Conservation (phyloP, 2,797 vertebrate species). For the Presbytis comata region DNA sequence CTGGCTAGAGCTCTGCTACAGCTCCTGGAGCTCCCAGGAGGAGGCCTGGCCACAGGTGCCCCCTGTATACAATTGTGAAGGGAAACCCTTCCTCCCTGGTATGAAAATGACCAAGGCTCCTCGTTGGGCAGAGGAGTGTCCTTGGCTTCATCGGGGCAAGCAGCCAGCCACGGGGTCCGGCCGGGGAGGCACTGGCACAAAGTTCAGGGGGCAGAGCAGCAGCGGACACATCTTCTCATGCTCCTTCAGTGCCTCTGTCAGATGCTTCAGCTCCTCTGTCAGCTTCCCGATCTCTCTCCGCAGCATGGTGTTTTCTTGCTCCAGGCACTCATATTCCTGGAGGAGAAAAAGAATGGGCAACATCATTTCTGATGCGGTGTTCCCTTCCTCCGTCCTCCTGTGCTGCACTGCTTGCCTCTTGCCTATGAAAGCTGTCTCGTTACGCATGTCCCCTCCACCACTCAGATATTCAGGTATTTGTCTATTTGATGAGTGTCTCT, state of each 20-base stretch:
- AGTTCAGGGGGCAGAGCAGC: slow-evolving; percentile 88
- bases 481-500: not conserved
- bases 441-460: accelerated
- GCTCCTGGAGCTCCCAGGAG: not conserved
- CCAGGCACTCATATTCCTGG: slow-evolving; percentile 92
- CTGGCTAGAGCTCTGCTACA: no score
- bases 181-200: slow-evolving; percentile 84
- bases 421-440: not conserved
- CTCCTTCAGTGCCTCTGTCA: slow-evolving; percentile 89
- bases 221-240: slow-evolving; percentile 93
- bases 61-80: not conserved
- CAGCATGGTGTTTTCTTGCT: slow-evolving; percentile 92
- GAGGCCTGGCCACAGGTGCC: not conserved
- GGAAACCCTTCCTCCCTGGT: not conserved
- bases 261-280: slow-evolving; percentile 91
- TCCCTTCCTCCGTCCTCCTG: not conserved
- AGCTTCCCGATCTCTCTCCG: slow-evolving; percentile 93
- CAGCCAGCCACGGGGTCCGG: slow-evolving; percentile 82
- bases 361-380: accelerated
- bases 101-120: not conserved
- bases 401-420: not conserved
- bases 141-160: slow-evolving; percentile 84
- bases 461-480: not conserved
- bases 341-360: not conserved
- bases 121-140: not conserved